These are phyloP conservation scores for Mnemiopsis leidyi DNA, from an alignment of 37 sponge, comb jelly and placozoan genomes.

Conservation along the genomic window DNA sequence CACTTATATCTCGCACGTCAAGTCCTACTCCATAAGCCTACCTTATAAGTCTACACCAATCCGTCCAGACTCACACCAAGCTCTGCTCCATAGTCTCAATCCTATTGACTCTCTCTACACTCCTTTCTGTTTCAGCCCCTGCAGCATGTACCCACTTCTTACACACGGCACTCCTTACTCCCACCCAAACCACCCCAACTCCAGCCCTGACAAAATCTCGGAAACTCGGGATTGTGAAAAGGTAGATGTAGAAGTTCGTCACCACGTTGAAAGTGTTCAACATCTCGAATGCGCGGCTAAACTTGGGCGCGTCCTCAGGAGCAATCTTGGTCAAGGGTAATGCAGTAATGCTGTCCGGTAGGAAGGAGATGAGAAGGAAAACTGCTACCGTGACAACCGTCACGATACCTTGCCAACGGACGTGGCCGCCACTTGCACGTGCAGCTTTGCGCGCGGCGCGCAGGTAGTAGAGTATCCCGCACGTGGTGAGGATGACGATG, in stretches of 20 bases:
- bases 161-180: no score
- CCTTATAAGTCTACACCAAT: no score
- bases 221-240: constrained; percentile 9
- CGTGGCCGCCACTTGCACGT: background rate
- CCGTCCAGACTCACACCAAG: no score
- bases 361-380: background rate
- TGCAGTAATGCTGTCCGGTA: background rate
- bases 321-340: background rate
- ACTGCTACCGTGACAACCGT: constrained; percentile 1
- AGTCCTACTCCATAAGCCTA: no score
- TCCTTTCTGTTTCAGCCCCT: no score
- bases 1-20: no score
- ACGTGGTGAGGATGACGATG: background rate
- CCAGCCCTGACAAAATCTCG: background rate
- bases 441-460: background rate
- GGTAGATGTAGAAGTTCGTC: constrained; percentile 7
- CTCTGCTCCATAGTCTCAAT: no score
- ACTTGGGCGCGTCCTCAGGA: no score
- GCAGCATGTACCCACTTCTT: no score
- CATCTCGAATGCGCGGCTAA: background rate
- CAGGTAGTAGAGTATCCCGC: background rate
- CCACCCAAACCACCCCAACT: background rate
- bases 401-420: constrained; percentile 27
- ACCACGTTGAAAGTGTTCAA: background rate
- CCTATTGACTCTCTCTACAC: no score